Conservation (phyloP, 1,140 invertebrate genomes). For the Atta cephalotes region DNA sequence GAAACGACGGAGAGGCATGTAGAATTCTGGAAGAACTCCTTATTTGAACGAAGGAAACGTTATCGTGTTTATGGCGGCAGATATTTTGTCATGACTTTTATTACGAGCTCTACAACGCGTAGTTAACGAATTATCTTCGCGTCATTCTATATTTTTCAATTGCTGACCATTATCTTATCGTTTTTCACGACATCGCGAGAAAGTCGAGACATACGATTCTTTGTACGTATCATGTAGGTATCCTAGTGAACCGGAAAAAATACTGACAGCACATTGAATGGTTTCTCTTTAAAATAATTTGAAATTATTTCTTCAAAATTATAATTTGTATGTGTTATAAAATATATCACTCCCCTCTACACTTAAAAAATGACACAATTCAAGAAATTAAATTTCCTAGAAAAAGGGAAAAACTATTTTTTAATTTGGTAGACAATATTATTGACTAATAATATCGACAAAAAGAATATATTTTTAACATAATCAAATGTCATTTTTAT, state of each 20-base stretch:
- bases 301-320: not conserved
- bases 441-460: too few relatives aligned
- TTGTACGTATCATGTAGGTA: not conserved
- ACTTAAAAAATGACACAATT: too few relatives aligned
- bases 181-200: not conserved
- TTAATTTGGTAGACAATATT: too few relatives aligned
- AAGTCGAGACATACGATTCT: not conserved
- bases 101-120: not conserved
- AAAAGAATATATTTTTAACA: too few relatives aligned
- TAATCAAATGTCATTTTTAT: too few relatives aligned
- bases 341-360: too few relatives aligned
- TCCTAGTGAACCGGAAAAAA: not conserved
- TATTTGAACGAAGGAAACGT: conserved; percentile 24
- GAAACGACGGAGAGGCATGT: not conserved
- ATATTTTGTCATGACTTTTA: conserved; percentile 64
- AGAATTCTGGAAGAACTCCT: not conserved
- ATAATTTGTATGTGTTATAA: too few relatives aligned
- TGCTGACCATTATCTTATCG: not conserved
- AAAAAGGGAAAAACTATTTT: too few relatives aligned
- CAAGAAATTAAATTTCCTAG: too few relatives aligned
- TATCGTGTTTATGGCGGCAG: conserved; percentile 30
- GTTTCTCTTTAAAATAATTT: not conserved
- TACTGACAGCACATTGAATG: not conserved
- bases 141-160: conserved; percentile 47
- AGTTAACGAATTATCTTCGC: not conserved